Evolutionary conservation across 2,113 vertebrate species (phyloP), one percentile per base, ranked within the genome.

Genomic region (Oxyruncus cristatus): DNA sequence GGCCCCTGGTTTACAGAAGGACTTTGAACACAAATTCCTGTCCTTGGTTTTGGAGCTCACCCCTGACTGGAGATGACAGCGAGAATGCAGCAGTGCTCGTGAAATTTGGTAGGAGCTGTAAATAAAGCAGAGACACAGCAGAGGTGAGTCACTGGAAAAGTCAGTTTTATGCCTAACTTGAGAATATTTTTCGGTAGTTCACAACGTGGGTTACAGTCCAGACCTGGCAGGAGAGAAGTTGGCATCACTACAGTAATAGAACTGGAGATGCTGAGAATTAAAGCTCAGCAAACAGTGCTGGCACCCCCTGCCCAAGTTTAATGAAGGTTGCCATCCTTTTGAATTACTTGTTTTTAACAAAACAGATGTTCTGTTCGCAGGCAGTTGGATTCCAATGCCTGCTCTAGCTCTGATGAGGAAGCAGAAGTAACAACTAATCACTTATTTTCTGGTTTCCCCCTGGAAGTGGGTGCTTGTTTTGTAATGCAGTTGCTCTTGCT

Each of bases 1-100:
- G 11, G 23, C 46, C 30, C 24, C 49, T 39, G 70, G 11, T 58
- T 41, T 46, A 47, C 9, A 41, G 42, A 10, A 53, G 35, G 39
- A 30, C n/a, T 73, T 79, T 21, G 23, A 39, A 10, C 3, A 8
- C 2, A 33, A 62, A 63, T 46, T n/a, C 0, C 0, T 46, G 59
- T 53, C 23, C 52, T 67, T 89, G 32, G 4, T 42, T 78, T 39
- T 44, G 58, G 44, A 75, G 13, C 15, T 63, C 26, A 0, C 5
- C 20, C 1, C 0, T 53, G 77, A 16, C 88, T 82, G 82, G 61
- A 61, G 70, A 53, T 47, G 6, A 2, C 0, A 46, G 11, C 2
- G 24, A 75, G 23, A n/a, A 18, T 19, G 4, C 11, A 27, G 56
- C 55, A 53, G 30, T 22, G 24, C 8, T 37, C 5, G 1, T 24